These are phyloP conservation scores for Micromesistius poutassou DNA, from an alignment of 2,797 vertebrate species.

Conservation along the genomic window DNA sequence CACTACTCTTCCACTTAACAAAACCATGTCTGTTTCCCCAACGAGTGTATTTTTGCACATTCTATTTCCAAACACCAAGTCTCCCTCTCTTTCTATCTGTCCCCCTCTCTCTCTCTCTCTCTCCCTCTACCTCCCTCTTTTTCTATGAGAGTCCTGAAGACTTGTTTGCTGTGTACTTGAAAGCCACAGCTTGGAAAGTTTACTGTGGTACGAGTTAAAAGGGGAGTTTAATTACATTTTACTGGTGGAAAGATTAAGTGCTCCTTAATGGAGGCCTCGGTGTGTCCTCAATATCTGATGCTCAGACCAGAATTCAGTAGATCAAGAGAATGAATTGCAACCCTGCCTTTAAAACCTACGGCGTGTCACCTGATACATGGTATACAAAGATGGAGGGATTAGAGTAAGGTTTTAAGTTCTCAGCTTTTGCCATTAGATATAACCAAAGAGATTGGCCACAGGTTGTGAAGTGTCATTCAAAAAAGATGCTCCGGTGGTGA, in stretches of 20 bases:
- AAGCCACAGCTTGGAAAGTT: constrained; percentile 66
- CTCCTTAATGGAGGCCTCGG: constrained; percentile 39
- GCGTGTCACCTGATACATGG: neutral
- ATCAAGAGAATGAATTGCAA: neutral
- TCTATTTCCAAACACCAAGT: constrained; percentile 68
- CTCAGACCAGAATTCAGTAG: constrained; percentile 7
- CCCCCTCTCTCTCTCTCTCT: constrained; percentile 49
- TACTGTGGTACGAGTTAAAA: constrained; percentile 69
- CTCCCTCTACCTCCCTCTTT: constrained; percentile 25
- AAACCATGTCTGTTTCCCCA: constrained; percentile 67
- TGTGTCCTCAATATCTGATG: constrained; percentile 30
- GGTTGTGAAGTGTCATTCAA: neutral
- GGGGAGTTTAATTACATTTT: constrained; percentile 63
- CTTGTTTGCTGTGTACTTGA: constrained; percentile 66
- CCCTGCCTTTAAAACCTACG: neutral
- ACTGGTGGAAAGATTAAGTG: constrained; percentile 65
- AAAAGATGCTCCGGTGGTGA: constrained; percentile 1
- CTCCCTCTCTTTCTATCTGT: constrained; percentile 40
- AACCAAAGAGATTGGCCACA: neutral
- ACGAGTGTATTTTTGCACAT: constrained; percentile 68
- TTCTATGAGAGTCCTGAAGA: constrained; percentile 45
- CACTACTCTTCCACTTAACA: constrained; percentile 66
- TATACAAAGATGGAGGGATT: neutral
- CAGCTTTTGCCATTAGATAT: neutral
- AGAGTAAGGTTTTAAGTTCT: neutral